These are phyloP conservation scores for Anorthoa munda DNA, from an alignment of 2,888 invertebrate genomes.

Conservation along the genomic window DNA sequence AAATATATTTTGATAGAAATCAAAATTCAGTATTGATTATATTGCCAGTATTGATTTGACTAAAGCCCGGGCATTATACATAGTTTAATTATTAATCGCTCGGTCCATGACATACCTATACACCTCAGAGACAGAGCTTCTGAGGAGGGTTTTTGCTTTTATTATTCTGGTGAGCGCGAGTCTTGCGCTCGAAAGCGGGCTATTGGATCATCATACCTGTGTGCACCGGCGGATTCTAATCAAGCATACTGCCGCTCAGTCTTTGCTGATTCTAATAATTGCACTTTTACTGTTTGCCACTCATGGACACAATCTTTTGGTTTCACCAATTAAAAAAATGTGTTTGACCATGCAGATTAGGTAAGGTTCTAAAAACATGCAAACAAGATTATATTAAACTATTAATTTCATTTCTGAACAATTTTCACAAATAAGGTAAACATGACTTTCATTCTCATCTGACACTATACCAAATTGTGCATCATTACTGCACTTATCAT, in stretches of 20 bases:
- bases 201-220: background rate
- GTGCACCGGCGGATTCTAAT: background rate
- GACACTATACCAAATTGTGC: slow-evolving; percentile 79
- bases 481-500: slow-evolving; percentile 72
- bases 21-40: no score
- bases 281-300: background rate
- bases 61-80: no score
- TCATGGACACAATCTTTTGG: background rate
- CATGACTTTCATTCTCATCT: slow-evolving; percentile 80
- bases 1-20: no score
- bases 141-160: no score
- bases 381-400: slow-evolving; percentile 37
- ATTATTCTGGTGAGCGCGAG: background rate
- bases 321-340: slow-evolving; percentile 6
- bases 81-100: no score
- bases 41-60: no score
- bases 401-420: slow-evolving; percentile 82
- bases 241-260: background rate
- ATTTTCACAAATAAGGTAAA: slow-evolving; percentile 83
- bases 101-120: no score
- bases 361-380: slow-evolving; percentile 1
- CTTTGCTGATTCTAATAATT: background rate
- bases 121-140: no score
- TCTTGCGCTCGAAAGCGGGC: background rate
- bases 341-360: slow-evolving; percentile 2